Percentiles rank a stretch among this genome's conserved stretches.
Conservation (phyloP, 1,140 invertebrate species). For the Hyles vespertilio region DNA sequence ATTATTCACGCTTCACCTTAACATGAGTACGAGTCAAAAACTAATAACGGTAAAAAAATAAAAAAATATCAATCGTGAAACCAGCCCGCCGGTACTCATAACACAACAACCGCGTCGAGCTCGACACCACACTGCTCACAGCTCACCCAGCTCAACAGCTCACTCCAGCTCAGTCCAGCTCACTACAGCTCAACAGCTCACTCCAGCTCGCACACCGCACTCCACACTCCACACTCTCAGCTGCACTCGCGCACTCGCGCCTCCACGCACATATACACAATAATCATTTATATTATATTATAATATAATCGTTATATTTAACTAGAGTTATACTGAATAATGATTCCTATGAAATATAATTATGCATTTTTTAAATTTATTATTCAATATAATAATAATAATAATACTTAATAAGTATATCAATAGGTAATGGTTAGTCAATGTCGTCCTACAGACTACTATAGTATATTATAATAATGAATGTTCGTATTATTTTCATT, state of each 20-base stretch:
- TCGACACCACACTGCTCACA: background rate
- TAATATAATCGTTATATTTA: conserved; percentile 72
- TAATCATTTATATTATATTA: conserved; percentile 45
- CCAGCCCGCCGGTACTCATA: conserved; percentile 55
- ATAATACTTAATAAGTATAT: conserved; percentile 76
- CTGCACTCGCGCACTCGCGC: background rate
- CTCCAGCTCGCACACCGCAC: too few species aligned
- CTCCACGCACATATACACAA: conserved; percentile 69
- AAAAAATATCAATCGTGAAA: conserved; percentile 75
- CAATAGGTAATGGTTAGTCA: conserved; percentile 73
- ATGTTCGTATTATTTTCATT: conserved; percentile 71
- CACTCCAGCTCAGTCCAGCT: too few species aligned
- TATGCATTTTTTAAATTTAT: conserved; percentile 72
- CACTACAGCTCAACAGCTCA: too few species aligned
- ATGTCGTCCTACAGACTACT: conserved; percentile 72
- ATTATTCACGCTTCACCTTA: conserved; percentile 60
- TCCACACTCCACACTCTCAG: background rate
- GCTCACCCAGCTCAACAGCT: background rate
- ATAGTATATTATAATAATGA: conserved; percentile 73
- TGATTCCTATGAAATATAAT: conserved; percentile 78
- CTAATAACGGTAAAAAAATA: conserved; percentile 76
- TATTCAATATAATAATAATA: conserved; percentile 73
- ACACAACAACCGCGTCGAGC: conserved; percentile 52
- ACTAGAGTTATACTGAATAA: conserved; percentile 78
- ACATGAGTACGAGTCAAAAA: conserved; percentile 71